Conservation (phyloP, 2,797 vertebrate genomes). For the Orientallactaga sibirica region DNA sequence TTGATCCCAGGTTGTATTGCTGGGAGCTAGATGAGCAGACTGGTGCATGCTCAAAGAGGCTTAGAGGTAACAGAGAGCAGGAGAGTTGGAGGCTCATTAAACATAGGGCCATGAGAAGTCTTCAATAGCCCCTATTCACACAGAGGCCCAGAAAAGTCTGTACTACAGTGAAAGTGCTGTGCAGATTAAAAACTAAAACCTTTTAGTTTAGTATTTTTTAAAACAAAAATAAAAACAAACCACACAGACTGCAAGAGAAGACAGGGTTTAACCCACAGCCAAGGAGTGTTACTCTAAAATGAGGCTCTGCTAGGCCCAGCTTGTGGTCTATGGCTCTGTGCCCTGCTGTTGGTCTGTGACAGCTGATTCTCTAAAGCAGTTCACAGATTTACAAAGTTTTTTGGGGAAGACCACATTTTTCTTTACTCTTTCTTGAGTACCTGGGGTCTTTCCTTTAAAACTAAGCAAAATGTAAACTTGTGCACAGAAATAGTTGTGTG, state of each 20-base stretch:
- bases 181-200: constrained; percentile 61
- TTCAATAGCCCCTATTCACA: constrained; percentile 59
- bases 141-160: constrained; percentile 51
- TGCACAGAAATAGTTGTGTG: constrained; percentile 1
- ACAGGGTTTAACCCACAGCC: neutral
- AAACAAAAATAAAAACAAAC: neutral
- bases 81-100: neutral
- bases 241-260: constrained; percentile 7
- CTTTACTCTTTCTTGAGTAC: constrained; percentile 26
- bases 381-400: constrained; percentile 19
- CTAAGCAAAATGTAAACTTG: constrained; percentile 1
- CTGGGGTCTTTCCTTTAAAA: constrained; percentile 27
- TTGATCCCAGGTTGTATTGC: neutral
- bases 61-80: neutral
- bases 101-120: neutral
- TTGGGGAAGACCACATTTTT: constrained; percentile 2
- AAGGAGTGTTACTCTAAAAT: neutral
- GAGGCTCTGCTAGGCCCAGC: neutral
- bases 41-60: neutral
- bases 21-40: neutral
- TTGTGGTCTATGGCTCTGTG: neutral
- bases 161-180: constrained; percentile 49
- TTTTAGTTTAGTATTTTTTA: neutral
- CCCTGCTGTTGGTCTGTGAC: neutral
- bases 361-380: neutral